Evolutionary conservation across 2,113 vertebrate genomes (phyloP).

Genomic region (Antennarius striatus): DNA sequence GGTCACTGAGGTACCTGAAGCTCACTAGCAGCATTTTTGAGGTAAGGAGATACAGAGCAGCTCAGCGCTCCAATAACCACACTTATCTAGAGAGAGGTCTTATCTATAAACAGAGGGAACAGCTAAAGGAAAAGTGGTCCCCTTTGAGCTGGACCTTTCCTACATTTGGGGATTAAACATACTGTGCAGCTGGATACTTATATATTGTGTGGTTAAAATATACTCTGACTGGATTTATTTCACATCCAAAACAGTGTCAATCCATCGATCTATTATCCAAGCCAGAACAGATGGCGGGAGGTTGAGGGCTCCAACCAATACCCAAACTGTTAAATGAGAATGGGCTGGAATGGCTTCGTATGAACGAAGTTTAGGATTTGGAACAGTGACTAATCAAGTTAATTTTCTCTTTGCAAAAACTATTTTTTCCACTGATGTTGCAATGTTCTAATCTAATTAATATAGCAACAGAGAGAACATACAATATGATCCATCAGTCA

Average conservation of each 20-base stretch:
- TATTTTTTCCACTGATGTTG: no score
- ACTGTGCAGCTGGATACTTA: conserved; percentile 2
- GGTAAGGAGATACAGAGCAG: not conserved
- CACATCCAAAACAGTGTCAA: not conserved
- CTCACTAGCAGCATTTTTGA: conserved; percentile 4
- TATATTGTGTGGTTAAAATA: not conserved
- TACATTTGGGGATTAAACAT: conserved; percentile 4
- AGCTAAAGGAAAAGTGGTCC: conserved; percentile 45
- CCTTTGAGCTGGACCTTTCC: conserved; percentile 42
- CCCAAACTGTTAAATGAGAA: no score
- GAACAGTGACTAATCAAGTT: no score
- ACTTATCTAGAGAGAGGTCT: conserved; percentile 28
- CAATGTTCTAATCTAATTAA: no score
- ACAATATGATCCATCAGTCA: not conserved
- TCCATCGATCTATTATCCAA: not conserved
- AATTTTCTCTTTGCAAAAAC: no score
- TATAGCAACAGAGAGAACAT: not conserved
- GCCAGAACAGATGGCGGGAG: not conserved
- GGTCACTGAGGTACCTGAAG: conserved; percentile 22
- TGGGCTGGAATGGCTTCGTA: no score
- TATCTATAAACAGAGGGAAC: conserved; percentile 50
- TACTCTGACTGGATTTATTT: conserved; percentile 1
- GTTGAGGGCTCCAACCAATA: no score
- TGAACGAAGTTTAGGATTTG: no score
- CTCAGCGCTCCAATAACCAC: conserved; percentile 31